Conservation (phyloP, 1,140 invertebrate species). For the Drosophila sturtevanti region DNA sequence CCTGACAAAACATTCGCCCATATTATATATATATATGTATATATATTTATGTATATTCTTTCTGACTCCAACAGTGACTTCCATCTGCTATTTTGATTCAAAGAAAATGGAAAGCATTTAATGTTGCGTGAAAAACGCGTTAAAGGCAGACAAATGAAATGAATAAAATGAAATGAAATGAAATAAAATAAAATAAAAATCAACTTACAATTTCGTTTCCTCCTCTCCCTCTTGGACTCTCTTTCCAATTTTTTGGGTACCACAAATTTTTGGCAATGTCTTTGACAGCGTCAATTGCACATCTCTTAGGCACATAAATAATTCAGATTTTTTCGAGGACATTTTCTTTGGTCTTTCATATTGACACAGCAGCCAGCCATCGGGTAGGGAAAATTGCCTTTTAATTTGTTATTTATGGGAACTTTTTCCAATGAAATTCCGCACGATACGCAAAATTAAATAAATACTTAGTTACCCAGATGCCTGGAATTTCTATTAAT, state of each 20-base stretch:
- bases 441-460: constrained; percentile 44
- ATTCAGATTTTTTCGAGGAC: constrained; percentile 24
- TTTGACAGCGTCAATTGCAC: constrained; percentile 58
- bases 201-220: constrained; percentile 21
- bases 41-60: not conserved
- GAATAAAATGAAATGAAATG: constrained; percentile 33
- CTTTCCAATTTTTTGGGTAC: not conserved
- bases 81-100: constrained; percentile 35
- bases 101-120: constrained; percentile 48
- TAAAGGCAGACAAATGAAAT: constrained; percentile 48
- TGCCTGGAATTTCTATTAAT: constrained; percentile 61
- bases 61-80: constrained; percentile 21
- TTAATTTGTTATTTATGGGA: constrained; percentile 44
- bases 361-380: not conserved
- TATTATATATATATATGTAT: not conserved
- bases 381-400: constrained; percentile 48
- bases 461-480: constrained; percentile 51
- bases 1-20: constrained; percentile 7
- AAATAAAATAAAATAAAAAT: constrained; percentile 43
- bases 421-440: constrained; percentile 21
- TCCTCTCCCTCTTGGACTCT: not conserved
- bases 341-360: constrained; percentile 20
- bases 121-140: constrained; percentile 69
- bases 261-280: constrained; percentile 10
- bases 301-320: constrained; percentile 56